These are phyloP conservation scores for Circaetus gallicus DNA, from an alignment of 2,113 vertebrate genomes.

Conservation along the genomic window DNA sequence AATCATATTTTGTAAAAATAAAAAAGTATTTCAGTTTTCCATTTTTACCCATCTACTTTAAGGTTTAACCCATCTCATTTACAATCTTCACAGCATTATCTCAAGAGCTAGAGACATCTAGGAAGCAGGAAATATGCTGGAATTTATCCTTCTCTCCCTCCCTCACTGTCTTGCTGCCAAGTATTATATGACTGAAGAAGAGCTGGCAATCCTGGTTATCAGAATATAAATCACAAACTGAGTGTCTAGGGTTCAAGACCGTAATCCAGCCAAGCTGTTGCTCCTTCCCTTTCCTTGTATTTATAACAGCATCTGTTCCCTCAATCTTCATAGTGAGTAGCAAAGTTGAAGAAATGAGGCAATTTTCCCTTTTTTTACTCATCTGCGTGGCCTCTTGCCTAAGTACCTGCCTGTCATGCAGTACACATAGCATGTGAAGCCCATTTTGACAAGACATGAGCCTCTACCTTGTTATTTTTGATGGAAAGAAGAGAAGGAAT, in stretches of 20 bases:
- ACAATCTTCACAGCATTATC: neutral
- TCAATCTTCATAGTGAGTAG: neutral
- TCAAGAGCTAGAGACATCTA: neutral
- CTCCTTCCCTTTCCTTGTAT: neutral
- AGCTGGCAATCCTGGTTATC: neutral
- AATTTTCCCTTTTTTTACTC: neutral
- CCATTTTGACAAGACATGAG: neutral
- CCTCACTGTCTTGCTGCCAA: neutral
- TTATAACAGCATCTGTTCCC: neutral
- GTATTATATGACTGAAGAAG: neutral
- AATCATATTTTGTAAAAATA: neutral
- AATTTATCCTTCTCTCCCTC: neutral
- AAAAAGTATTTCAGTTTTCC: neutral
- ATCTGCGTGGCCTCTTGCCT: neutral
- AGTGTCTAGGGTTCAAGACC: neutral
- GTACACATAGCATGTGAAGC: rapidly evolving
- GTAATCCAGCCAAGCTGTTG: neutral
- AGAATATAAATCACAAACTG: neutral
- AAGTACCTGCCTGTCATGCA: neutral
- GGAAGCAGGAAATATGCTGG: neutral
- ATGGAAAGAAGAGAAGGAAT: neutral
- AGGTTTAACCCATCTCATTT: neutral
- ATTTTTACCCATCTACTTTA: neutral
- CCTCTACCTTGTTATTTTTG: neutral
- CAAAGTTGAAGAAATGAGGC: neutral